phyloP scores from a whole-genome alignment of 2,113 vertebrate genomes.

The Cheilinus undulatus region DNA sequence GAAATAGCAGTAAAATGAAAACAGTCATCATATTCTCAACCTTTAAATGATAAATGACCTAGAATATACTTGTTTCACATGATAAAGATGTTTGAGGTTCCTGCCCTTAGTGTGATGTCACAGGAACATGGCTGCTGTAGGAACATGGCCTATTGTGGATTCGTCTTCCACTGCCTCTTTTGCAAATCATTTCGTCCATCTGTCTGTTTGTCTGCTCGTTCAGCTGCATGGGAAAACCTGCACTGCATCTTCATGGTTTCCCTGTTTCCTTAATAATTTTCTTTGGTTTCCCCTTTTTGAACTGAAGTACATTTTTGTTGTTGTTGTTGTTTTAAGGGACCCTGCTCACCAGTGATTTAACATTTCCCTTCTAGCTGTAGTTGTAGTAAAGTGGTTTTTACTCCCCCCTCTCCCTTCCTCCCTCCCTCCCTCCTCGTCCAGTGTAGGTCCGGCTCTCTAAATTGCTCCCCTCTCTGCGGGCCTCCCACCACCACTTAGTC shows the following conservation, averaged over 20 bases:
- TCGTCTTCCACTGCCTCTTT: slow-evolving; percentile 43
- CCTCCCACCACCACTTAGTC: slow-evolving; percentile 37
- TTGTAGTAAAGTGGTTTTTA: slow-evolving; percentile 46
- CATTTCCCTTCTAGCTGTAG: slow-evolving; percentile 42
- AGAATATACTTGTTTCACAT: no score
- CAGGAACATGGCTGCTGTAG: no score
- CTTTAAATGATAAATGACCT: no score
- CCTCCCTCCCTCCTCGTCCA: slow-evolving; percentile 28
- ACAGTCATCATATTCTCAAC: no score
- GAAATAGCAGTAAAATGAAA: no score
- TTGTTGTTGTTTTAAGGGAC: slow-evolving; percentile 42
- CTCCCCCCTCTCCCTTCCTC: neutral
- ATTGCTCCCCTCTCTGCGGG: slow-evolving; percentile 35
- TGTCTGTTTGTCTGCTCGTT: slow-evolving; percentile 43
- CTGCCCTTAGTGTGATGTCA: no score
- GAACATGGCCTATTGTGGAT: no score
- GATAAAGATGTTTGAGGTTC: no score
- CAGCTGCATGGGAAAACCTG: slow-evolving; percentile 82
- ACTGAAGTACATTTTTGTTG: slow-evolving; percentile 39
- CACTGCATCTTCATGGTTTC: slow-evolving; percentile 66
- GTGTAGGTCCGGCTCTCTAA: slow-evolving; percentile 55
- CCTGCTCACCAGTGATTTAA: slow-evolving; percentile 42
- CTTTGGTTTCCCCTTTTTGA: slow-evolving; percentile 38
- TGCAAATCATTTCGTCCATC: slow-evolving; percentile 43
- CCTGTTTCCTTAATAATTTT: slow-evolving; percentile 18